Conservation (phyloP, 2,797 vertebrate species). For the Artibeus lituratus region DNA sequence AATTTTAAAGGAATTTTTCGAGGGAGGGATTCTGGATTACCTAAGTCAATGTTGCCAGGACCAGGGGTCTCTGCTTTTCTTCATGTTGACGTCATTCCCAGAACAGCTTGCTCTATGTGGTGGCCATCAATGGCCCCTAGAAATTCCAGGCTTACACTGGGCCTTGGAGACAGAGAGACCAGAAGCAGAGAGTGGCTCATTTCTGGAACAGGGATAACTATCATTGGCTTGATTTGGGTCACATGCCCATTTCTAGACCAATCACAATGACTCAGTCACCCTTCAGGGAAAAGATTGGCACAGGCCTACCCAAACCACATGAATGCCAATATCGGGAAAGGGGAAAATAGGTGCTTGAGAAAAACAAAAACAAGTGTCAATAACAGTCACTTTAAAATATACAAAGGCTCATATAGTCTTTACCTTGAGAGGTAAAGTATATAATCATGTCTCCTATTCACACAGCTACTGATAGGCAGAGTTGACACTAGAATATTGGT, state of each 20-base stretch:
- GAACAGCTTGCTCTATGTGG: not conserved
- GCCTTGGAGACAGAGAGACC: not conserved
- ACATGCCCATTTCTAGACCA: not conserved
- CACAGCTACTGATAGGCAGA: not conserved
- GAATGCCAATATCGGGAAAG: not conserved
- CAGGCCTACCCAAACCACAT: not conserved
- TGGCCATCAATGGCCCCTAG: too few relatives aligned
- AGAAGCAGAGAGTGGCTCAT: not conserved
- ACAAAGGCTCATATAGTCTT: not conserved
- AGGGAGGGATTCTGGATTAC: not conserved
- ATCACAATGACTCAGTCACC: not conserved
- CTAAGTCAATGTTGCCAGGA: not conserved
- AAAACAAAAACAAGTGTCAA: not conserved
- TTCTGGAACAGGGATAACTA: not conserved
- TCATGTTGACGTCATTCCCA: not conserved
- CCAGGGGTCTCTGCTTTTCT: not conserved
- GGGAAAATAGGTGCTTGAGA: not conserved
- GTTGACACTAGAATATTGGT: too few relatives aligned
- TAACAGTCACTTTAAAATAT: not conserved
- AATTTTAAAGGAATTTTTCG: not conserved
- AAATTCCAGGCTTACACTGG: not conserved
- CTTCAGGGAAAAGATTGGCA: not conserved
- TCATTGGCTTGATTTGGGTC: not conserved
- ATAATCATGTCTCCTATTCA: not conserved
- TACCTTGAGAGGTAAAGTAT: not conserved